Percentiles rank a stretch among this genome's conserved stretches.
These are phyloP conservation scores for Trissolcus basalis DNA, from an alignment of 1,140 invertebrate species.

Conservation along the genomic window DNA sequence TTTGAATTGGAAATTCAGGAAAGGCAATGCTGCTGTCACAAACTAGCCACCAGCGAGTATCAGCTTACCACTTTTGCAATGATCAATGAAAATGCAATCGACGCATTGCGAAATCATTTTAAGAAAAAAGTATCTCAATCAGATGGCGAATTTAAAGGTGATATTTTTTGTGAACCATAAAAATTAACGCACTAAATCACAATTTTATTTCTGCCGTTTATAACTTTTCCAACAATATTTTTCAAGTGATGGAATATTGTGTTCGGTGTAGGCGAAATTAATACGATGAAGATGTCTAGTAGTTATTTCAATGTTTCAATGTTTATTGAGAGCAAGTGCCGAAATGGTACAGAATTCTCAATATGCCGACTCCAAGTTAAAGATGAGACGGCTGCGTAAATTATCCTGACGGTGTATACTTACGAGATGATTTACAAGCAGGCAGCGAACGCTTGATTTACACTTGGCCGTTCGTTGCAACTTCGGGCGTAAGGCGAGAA, in stretches of 20 bases:
- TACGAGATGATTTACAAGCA: conserved; percentile 74
- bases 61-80: neutral
- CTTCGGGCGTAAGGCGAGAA: conserved; percentile 63
- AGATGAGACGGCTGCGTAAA: conserved; percentile 71
- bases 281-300: too few relatives aligned
- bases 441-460: conserved; percentile 73
- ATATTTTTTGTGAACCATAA: too few relatives aligned
- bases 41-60: neutral
- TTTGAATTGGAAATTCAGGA: conserved; percentile 38
- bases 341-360: conserved; percentile 39
- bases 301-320: too few relatives aligned
- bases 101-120: conserved; percentile 3
- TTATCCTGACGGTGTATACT: conserved; percentile 74
- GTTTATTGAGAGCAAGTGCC: too few relatives aligned
- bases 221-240: too few relatives aligned
- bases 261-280: too few relatives aligned
- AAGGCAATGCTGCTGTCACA: neutral
- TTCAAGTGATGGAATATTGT: too few relatives aligned
- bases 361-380: conserved; percentile 48
- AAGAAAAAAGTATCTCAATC: neutral
- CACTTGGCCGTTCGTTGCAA: conserved; percentile 62
- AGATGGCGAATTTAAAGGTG: too few relatives aligned
- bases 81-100: conserved; percentile 18
- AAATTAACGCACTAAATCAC: too few relatives aligned
- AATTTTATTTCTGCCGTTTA: too few relatives aligned